Conservation (phyloP, 1,140 invertebrate genomes). For the Ptiloglossa arizonensis region DNA sequence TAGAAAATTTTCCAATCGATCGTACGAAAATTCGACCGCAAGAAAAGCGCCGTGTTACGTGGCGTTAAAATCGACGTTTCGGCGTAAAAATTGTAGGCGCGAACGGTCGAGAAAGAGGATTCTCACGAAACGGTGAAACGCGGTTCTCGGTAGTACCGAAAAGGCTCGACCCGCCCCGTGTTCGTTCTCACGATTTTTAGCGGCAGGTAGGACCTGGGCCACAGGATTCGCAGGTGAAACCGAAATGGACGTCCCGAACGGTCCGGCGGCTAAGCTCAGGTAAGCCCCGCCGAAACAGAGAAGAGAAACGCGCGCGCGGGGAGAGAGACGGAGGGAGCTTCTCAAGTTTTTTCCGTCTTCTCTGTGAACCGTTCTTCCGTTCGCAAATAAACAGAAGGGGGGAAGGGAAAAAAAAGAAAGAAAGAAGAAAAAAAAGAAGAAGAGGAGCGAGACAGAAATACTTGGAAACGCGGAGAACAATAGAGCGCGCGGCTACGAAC, state of each 20-base stretch:
- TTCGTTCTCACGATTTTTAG: slow-evolving; percentile 31
- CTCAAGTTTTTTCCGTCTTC: slow-evolving; percentile 12
- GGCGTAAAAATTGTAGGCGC: too few relatives aligned
- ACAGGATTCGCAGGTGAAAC: slow-evolving; percentile 17
- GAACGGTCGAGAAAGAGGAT: too few relatives aligned
- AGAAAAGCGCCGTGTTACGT: too few relatives aligned
- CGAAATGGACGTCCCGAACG: slow-evolving; percentile 8
- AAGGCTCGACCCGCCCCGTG: background rate
- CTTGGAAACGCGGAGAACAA: slow-evolving; percentile 35
- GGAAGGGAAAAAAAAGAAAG: background rate
- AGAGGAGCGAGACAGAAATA: slow-evolving; percentile 5
- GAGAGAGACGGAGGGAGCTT: background rate
- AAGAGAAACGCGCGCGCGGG: background rate
- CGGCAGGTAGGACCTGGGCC: slow-evolving; percentile 34
- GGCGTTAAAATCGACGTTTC: too few relatives aligned
- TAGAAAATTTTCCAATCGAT: too few relatives aligned
- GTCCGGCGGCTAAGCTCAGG: slow-evolving; percentile 1
- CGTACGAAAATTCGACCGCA: too few relatives aligned
- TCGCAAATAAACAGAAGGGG: background rate
- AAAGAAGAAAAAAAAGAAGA: background rate
- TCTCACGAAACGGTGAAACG: background rate
- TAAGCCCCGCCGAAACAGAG: slow-evolving; percentile 1
- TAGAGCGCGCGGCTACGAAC: slow-evolving; percentile 2
- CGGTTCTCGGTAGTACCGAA: slow-evolving; percentile 7
- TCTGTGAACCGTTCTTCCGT: slow-evolving; percentile 1